Conservation (phyloP, 2,888 invertebrate genomes). For the Acronicta leporina region DNA sequence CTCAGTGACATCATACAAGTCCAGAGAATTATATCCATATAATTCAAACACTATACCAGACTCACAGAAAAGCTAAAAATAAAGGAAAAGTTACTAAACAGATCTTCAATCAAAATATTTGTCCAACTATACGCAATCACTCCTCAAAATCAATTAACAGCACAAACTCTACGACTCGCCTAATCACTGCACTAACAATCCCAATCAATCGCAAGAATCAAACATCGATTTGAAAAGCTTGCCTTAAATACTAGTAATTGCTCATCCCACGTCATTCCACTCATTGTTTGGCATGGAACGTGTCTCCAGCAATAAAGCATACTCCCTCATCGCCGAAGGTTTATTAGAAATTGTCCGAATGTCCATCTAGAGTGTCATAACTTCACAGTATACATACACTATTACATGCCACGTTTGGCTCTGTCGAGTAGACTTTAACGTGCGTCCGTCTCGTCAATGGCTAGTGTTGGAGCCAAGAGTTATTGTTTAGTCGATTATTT, state of each 20-base stretch:
- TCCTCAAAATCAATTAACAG: constrained; percentile 30
- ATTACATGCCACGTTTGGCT: constrained; percentile 50
- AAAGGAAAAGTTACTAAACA: too few relatives aligned
- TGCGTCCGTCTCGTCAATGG: constrained; percentile 22
- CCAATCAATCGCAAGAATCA: constrained; percentile 48
- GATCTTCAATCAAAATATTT: background rate
- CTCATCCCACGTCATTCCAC: constrained; percentile 39
- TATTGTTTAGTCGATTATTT: constrained; percentile 36
- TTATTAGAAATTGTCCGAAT: constrained; percentile 56
- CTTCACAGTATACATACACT: constrained; percentile 46
- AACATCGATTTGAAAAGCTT: constrained; percentile 52
- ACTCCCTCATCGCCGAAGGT: constrained; percentile 48
- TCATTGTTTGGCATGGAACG: constrained; percentile 52
- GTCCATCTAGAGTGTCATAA: constrained; percentile 43
- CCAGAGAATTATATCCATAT: background rate
- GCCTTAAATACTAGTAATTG: constrained; percentile 43
- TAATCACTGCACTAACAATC: constrained; percentile 37
- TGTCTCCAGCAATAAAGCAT: constrained; percentile 58
- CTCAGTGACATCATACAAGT: too few relatives aligned
- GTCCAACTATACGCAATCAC: constrained; percentile 9
- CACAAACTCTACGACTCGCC: constrained; percentile 15
- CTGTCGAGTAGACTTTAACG: constrained; percentile 28
- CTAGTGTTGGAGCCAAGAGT: constrained; percentile 22
- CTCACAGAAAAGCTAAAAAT: too few relatives aligned
- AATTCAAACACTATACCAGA: too few relatives aligned